phyloP scores from a whole-genome alignment of 2,113 vertebrate species.

The Papio anubis region DNA sequence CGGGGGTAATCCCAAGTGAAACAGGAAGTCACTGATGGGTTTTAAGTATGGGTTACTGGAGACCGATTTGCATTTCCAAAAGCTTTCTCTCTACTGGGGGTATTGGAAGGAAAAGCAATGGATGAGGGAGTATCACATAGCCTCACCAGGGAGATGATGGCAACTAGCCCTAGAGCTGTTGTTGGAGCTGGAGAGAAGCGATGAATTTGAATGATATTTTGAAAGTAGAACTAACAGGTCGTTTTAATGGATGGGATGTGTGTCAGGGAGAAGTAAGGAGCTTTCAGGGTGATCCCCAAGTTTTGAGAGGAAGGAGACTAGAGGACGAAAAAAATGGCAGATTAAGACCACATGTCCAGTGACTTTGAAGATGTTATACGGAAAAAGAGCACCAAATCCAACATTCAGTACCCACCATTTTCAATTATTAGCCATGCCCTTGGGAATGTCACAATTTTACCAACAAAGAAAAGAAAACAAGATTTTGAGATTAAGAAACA shows the following conservation, averaged over 20 bases:
- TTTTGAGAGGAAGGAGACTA: not conserved
- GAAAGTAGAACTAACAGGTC: not conserved
- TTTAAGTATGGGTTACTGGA: not conserved
- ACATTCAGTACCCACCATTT: not conserved
- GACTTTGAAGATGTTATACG: not conserved
- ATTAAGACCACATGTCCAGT: not conserved
- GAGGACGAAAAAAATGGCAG: not conserved
- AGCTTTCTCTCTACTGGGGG: not conserved
- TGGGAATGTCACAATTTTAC: not conserved
- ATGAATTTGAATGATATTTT: not conserved
- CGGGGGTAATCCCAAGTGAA: not conserved
- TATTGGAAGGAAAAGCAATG: not conserved
- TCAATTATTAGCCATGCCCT: not conserved
- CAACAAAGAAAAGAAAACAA: constrained; percentile 2
- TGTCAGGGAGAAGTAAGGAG: not conserved
- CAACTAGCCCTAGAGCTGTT: not conserved
- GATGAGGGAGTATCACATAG: not conserved
- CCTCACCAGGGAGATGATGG: not conserved
- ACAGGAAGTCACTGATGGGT: not conserved
- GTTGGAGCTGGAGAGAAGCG: not conserved
- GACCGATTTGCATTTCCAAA: not conserved
- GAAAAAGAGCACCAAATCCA: not conserved
- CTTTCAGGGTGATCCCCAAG: not conserved
- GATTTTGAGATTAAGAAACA: not conserved
- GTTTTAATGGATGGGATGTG: not conserved